Evolutionary conservation across 2,888 invertebrate species (phyloP), one percentile per base, ranked within the genome.

Genomic region (Caenorhabditis afra): DNA sequence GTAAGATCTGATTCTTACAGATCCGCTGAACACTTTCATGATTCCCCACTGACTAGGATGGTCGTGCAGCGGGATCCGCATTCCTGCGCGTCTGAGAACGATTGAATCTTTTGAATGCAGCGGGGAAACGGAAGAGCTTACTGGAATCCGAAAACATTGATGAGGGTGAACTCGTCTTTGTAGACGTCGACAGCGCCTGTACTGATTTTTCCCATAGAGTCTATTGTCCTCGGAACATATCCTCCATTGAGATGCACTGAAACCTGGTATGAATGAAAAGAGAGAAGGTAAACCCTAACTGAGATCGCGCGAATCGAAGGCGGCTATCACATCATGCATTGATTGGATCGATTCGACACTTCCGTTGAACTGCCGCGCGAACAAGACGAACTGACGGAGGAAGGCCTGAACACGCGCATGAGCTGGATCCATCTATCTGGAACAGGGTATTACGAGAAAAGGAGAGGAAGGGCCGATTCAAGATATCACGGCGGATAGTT

Each of bases 31-130:
- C 12, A 85, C 84, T 52, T 83, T 81, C 74, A 88, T 81, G 66
- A 85, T 81, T 8, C 86, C 88, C 62, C 79, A 68, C 70, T 84
- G 85, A 8, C 64, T 50, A 8, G 83, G 86, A 68, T 88, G 88
- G 66, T 88, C 81, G 67, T 87, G 87, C 11, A 87, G 76, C 0
- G 87, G 87, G 16, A 87, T 82, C 49, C 20, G 50, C 8, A 37
- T 5, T 3, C 74, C 79, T 10, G 37, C 8, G 35, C 11, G 49
- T 41, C 79, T 78, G 49, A 37, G 70, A 77, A 58, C n/a, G n/a
- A n/a, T n/a, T n/a, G n/a, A n/a, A n/a, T n/a, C n/a, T n/a, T n/a
- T n/a, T n/a, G n/a, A n/a, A n/a, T n/a, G n/a, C n/a, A n/a, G n/a
- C n/a, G n/a, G n/a, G n/a, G n/a, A n/a, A n/a, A n/a, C 23, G 37